Evolutionary conservation across 2,113 vertebrate species (phyloP), one percentile per base, ranked within the genome.

Genomic region (Calidris pygmaea): DNA sequence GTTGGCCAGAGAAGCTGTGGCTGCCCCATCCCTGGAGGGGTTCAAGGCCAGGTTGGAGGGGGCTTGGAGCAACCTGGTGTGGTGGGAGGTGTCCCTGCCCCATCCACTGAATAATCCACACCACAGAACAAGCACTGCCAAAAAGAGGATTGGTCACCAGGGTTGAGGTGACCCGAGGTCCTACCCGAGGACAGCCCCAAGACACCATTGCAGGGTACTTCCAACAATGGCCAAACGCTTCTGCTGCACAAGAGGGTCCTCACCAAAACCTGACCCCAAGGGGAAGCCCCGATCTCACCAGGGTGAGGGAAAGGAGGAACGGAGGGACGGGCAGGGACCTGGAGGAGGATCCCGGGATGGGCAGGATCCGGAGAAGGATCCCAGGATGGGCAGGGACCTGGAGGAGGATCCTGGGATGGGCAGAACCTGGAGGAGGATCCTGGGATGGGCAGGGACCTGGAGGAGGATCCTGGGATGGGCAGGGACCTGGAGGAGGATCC

Each of bases 211-310:
- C 21, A 1, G 39, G 1, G 16, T 9, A 34, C 11, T 27, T 15
- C 60, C 62, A 58, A 71, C 0, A 2, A 39, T 3, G 60, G 43
- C 20, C 47, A 27, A 10, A 10, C 0, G 0, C 53, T 39, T 27
- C 85, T 35, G 45, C 39, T 32, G 16, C 41, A 4, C 47, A 14
- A 32, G 50, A 21, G 86, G 20, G 6, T 34, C 37, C 34, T 10
- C 14, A 26, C 32, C 67, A 27, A 41, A 22, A 21, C 20, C 39
- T 6, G 8, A 17, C 18, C 3, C 29, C 53, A 7, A 7, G 20
- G 26, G 60, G 55, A 24, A 35, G 48, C 37, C 59, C 7, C 1
- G 3, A 34, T 35, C 21, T 56, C 1, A 0, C 37, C 43, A 7
- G 14, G 70, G 34, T 23, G 50, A 58, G 55, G 50, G 45, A 35